Evolutionary conservation across 2,797 vertebrate species (phyloP).

Genomic region (Manis javanica): DNA sequence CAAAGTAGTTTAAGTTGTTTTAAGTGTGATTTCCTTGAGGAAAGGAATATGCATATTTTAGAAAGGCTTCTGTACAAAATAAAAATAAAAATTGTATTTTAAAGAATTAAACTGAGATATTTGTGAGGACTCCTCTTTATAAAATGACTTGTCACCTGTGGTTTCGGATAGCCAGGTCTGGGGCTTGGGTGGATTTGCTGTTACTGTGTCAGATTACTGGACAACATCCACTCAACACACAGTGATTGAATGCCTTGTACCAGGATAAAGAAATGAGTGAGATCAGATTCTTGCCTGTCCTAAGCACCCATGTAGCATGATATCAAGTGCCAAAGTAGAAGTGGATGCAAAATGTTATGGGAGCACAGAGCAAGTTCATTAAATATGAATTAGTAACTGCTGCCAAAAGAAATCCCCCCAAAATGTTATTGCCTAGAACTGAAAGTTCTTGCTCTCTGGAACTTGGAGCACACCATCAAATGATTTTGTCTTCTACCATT

Average conservation of each 20-base stretch:
- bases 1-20: not conserved
- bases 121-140: not conserved
- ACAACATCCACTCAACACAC: not conserved
- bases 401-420: slow-evolving; percentile 32
- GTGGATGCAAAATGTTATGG: not conserved
- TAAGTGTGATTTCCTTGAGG: not conserved
- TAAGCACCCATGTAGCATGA: not conserved
- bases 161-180: not conserved
- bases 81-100: slow-evolving; percentile 40
- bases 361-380: not conserved
- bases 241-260: not conserved
- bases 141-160: not conserved
- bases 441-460: slow-evolving; percentile 39
- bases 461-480: not conserved
- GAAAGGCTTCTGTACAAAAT: not conserved
- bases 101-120: not conserved
- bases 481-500: slow-evolving; percentile 28
- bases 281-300: not conserved
- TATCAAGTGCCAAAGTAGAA: not conserved
- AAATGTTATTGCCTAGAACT: not conserved
- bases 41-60: slow-evolving; percentile 3
- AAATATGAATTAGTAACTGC: slow-evolving; percentile 23
- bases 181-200: not conserved
- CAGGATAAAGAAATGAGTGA: not conserved
- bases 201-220: slow-evolving; percentile 8